These are phyloP conservation scores for Neomorphus geoffroyi DNA, from an alignment of 2,797 vertebrate species.

Conservation along the genomic window DNA sequence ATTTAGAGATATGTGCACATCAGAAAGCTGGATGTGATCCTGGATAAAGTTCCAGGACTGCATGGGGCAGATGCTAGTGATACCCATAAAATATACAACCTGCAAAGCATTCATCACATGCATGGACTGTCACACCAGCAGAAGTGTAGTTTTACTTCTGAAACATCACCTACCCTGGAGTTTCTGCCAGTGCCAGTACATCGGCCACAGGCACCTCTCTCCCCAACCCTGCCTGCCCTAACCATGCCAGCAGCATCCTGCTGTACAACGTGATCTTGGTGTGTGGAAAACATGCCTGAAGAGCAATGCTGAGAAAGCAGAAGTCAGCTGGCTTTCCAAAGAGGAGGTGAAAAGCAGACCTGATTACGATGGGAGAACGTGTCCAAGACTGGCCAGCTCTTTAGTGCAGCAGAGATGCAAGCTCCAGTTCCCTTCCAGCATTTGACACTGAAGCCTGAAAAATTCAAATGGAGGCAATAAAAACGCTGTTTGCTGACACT, in stretches of 20 bases:
- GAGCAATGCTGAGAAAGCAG: background rate
- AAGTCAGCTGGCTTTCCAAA: background rate
- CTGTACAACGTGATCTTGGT: background rate
- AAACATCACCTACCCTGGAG: background rate
- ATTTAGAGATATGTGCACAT: slow-evolving; percentile 35
- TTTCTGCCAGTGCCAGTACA: background rate
- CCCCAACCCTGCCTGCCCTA: background rate
- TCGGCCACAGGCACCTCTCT: background rate
- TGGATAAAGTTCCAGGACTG: background rate
- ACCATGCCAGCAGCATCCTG: background rate
- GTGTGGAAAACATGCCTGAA: background rate
- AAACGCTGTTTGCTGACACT: background rate
- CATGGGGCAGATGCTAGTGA: background rate
- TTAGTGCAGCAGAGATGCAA: background rate
- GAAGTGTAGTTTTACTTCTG: background rate
- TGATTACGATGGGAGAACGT: background rate
- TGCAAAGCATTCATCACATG: background rate
- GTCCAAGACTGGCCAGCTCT: background rate
- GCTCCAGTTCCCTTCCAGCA: background rate
- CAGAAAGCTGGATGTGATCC: slow-evolving; percentile 9
- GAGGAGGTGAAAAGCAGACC: background rate
- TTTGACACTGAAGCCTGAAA: background rate
- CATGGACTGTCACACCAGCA: background rate
- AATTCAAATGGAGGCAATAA: background rate
- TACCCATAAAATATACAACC: background rate